These are phyloP conservation scores for Hoplias malabaricus DNA, from an alignment of 2,113 vertebrate genomes.

Conservation along the genomic window DNA sequence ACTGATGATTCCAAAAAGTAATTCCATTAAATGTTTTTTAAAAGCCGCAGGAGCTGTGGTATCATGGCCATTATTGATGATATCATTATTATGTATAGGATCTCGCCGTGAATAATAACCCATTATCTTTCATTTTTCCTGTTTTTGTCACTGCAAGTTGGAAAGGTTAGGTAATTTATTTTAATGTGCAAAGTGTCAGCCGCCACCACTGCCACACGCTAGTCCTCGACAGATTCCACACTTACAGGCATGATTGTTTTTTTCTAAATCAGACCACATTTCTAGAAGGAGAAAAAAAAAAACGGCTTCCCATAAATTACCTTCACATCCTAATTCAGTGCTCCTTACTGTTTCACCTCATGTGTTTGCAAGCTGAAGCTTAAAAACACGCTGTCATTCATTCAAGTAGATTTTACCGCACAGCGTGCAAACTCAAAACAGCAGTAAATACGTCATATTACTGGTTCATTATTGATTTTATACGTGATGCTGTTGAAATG, in stretches of 20 bases:
- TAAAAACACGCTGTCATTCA: neutral
- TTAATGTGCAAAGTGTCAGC: constrained; percentile 81
- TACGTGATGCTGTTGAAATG: neutral
- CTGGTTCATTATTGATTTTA: neutral
- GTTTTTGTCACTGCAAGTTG: constrained; percentile 77
- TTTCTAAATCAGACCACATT: constrained; percentile 65
- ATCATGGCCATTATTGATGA: constrained; percentile 77
- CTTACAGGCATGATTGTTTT: constrained; percentile 73
- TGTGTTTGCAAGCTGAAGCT: neutral
- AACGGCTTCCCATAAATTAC: constrained; percentile 69
- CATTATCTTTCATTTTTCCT: constrained; percentile 80
- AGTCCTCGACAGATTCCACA: constrained; percentile 69
- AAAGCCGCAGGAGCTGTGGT: constrained; percentile 72
- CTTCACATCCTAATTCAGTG: constrained; percentile 65
- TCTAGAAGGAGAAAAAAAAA: constrained; percentile 59
- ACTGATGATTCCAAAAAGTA: constrained; percentile 72
- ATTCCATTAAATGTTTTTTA: constrained; percentile 78
- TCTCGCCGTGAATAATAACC: constrained; percentile 78
- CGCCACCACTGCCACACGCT: constrained; percentile 65
- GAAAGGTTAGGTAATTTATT: constrained; percentile 84
- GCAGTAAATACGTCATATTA: neutral
- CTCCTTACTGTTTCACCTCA: constrained; percentile 35
- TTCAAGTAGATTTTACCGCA: neutral
- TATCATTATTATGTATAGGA: constrained; percentile 81
- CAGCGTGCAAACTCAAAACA: neutral